Conservation (phyloP, 2,113 vertebrate genomes). For the Dinomys branickii region DNA sequence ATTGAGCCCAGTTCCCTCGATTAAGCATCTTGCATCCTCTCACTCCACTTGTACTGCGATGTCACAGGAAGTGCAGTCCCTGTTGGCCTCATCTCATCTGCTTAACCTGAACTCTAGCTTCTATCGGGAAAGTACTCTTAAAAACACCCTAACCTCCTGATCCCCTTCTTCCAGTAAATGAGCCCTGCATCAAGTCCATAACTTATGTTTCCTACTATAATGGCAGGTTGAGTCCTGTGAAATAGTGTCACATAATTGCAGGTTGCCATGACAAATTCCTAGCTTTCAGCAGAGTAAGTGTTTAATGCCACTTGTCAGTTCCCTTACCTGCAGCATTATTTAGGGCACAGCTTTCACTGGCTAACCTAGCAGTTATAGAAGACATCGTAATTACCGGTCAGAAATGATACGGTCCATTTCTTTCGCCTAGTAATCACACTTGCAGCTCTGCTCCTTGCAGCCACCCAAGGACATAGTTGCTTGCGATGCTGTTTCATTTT, state of each 20-base stretch:
- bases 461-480: background rate
- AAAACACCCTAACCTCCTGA: background rate
- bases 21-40: background rate
- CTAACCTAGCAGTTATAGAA: background rate
- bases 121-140: background rate
- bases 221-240: background rate
- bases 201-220: background rate
- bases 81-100: background rate
- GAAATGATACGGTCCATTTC: background rate
- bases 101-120: background rate
- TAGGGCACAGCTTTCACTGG: background rate
- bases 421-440: background rate
- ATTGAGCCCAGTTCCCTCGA: background rate
- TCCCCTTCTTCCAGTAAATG: background rate
- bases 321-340: background rate
- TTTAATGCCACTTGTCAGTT: background rate
- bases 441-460: background rate
- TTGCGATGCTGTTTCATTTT: background rate
- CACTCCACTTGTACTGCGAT: background rate
- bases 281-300: background rate
- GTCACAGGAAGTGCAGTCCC: background rate
- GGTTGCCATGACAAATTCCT: background rate
- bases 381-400: background rate
- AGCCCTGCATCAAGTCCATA: background rate
- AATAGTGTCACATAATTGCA: background rate